Evolutionary conservation across 2,888 invertebrate species (phyloP), one percentile per base, ranked within the genome.

Genomic region (Meghimatium bilineatum): DNA sequence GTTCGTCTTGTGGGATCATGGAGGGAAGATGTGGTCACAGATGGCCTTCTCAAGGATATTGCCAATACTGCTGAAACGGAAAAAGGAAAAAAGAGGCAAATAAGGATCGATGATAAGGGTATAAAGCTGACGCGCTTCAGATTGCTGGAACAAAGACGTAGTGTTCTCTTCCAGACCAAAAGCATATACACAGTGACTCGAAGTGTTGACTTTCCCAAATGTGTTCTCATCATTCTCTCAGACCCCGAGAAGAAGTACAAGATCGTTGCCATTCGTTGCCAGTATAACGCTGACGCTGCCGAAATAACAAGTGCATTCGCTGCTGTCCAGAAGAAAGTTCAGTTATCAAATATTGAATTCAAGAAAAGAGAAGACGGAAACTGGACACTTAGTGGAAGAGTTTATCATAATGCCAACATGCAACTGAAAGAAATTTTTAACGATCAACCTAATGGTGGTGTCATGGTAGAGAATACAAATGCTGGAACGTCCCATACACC

Each of bases 371-470:
- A 89, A 1, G 89, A 89, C 77, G 90, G 89, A 52, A 91, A 91
- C 85, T 91, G 91, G 91, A 91, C 91, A 6, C 85, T 90, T n/a
- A 86, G 87, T 29, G 84, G 85, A n/a, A 77, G 86, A 36, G 84
- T 60, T 56, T 79, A 81, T 14, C 85, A 83, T 75, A 83, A 83
- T 66, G 85, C 85, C 75, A 79, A 80, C 80, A 66, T 77, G 26
- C 86, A 85, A 44, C 49, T 85, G 66, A n/a, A 32, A 34, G 82
- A 86, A n/a, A 29, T 85, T 66, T 86, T 85, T 71, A 81, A 76
- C 1, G 85, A 83, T n/a, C 79, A 77, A 34, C 0, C 71, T 26
- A 75, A 79, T 78, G 63, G 67, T 0, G 67, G 72, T n/a, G 72
- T 49, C 1, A 12, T 20, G 14, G 77, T 63, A 20, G 26, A 1